Conservation (phyloP, 2,888 invertebrate genomes). For the Fragum sueziense region DNA sequence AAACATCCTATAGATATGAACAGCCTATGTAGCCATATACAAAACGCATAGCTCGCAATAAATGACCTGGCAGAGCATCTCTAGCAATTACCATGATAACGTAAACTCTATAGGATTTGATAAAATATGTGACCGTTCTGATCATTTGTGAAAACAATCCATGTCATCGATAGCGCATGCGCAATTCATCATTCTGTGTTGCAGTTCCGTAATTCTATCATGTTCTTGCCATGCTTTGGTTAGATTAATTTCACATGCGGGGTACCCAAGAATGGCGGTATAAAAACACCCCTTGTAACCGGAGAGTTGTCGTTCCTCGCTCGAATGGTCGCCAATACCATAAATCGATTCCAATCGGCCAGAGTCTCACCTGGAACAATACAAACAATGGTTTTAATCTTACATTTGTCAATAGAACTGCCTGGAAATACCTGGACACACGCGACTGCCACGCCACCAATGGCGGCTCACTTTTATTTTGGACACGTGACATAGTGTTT, state of each 20-base stretch:
- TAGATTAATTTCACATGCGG: neutral
- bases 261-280: constrained; percentile 4
- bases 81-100: no score
- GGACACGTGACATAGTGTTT: constrained; percentile 4
- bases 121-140: no score
- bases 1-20: no score
- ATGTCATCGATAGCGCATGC: neutral
- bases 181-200: neutral
- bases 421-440: constrained; percentile 18
- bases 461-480: constrained; percentile 14
- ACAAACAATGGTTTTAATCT: constrained; percentile 23
- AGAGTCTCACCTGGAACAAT: constrained; percentile 18
- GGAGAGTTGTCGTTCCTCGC: constrained; percentile 16
- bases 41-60: no score
- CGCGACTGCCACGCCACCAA: constrained; percentile 4
- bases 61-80: no score
- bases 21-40: no score
- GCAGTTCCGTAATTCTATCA: neutral
- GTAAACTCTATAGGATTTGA: no score
- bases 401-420: constrained; percentile 6
- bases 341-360: constrained; percentile 20
- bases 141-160: no score
- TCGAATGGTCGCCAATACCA: neutral
- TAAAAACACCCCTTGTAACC: constrained; percentile 4
- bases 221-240: neutral